Evolutionary conservation across 2,888 invertebrate genomes (phyloP), one percentile per base, ranked within the genome.

Genomic region (Drosophila longiperda): DNA sequence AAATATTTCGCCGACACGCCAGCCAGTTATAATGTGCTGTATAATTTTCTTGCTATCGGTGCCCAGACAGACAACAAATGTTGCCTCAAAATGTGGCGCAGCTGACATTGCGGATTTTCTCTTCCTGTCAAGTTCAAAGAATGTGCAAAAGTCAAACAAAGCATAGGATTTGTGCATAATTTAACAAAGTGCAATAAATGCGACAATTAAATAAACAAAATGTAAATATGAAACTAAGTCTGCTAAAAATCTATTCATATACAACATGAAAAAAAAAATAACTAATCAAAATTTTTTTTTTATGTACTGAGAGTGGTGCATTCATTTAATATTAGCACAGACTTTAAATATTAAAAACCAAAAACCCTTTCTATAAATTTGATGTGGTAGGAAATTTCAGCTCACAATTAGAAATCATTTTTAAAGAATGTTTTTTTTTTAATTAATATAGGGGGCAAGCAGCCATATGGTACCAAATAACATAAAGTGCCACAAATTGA

Each of bases 21-120:
- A 40, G 12, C 59, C 32, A 20, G 15, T 45, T 57, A 71, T 57
- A 70, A 71, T 70, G 54, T 55, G 49, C 62, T 62, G 72, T 70
- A 33, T 50, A 71, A 71, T 57, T 71, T 63, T 17, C 9, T 15
- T 53, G 53, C 26, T 36, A 11, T 36, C 33, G 26, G 17, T n/a
- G 29, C 26, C 63, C 45, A 29, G 11, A 20, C 8, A n/a, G 15
- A 34, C 29, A 42, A 8, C 36, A 59, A 65, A 52, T 29, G 34
- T 20, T 52, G 40, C 50, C 15, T 17, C 65, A 55, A 57, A 57
- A 17, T 29, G n/a, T 11, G 2, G 23, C 15, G 15, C 23, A 34
- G 34, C 50, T 58, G 69, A 26, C 58, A 58, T 68, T 58, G 32
- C 4, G n/a, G 12, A 68, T 36, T 50, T 23, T 67, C 29, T 34